Evolutionary conservation across 2,113 vertebrate species (phyloP).

Genomic region (Oreochromis niloticus): DNA sequence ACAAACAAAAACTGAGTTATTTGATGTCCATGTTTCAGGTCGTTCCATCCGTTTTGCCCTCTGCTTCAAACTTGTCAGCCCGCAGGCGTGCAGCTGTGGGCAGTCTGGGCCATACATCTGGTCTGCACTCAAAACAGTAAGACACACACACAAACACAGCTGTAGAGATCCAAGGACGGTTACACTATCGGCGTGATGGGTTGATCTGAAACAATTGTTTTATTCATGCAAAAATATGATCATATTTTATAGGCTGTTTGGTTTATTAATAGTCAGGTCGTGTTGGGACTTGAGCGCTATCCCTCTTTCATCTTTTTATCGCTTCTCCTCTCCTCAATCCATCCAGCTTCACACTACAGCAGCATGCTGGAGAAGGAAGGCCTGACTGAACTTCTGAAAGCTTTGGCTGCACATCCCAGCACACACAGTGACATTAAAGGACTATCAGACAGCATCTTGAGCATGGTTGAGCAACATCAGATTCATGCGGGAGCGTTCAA

Average conservation of each 20-base stretch:
- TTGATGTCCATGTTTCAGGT: slow-evolving; percentile 63
- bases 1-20: background rate
- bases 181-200: background rate
- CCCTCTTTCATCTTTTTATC: background rate
- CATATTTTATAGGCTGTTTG: background rate
- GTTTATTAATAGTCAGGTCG: background rate
- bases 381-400: slow-evolving; percentile 79
- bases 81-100: slow-evolving; percentile 92
- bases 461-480: slow-evolving; percentile 76
- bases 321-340: background rate
- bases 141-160: slow-evolving; percentile 19
- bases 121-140: slow-evolving; percentile 92
- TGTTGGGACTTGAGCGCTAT: background rate
- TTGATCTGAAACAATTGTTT: background rate
- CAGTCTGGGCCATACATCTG: slow-evolving; percentile 91
- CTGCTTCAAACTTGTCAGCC: slow-evolving; percentile 83
- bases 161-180: background rate
- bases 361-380: slow-evolving; percentile 86
- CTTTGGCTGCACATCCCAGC: slow-evolving; percentile 79
- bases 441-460: slow-evolving; percentile 79
- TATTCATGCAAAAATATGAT: background rate
- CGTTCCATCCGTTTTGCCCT: slow-evolving; percentile 86
- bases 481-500: slow-evolving; percentile 36
- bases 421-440: slow-evolving; percentile 80
- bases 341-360: slow-evolving; percentile 83